Base-by-base conservation (phyloP, 1,140 invertebrate genomes). In the Berghia stephanieae region DNA sequence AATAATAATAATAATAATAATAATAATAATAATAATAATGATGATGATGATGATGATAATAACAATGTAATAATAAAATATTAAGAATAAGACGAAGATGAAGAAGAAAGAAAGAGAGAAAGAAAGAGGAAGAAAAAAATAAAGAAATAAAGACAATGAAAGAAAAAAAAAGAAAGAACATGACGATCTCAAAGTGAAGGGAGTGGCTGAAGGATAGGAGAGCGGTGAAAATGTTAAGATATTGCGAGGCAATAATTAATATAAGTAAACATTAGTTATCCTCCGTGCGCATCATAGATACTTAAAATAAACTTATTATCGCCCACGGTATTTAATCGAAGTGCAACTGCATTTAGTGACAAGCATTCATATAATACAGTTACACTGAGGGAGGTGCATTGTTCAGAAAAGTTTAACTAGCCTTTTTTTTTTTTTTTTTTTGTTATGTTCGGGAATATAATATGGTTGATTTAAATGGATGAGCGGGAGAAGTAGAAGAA, bases 81-180 rank as follows among this genome's bases (percentile, higher is more conserved):
- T 6, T 27, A 27, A 60, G 34, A 6, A 60, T n/a, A 60, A 0
- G 34, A 6, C 8, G 8, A 60, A 31, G 34, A 6, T 27, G 18
- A 18, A 31, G 34, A 31, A 60, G 55, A 60, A 31, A 60, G 55
- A 60, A 31, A 60, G 55, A 60, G 55, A 60, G 55, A 60, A 31
- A 60, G 55, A 60, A 31, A 60, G 55, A 60, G 55, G 34, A 31
- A 60, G n/a, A n/a, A n/a, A n/a, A n/a, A n/a, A n/a, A n/a, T n/a
- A n/a, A n/a, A n/a, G n/a, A n/a, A n/a, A n/a, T n/a, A n/a, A n/a
- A n/a, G n/a, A n/a, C n/a, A n/a, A n/a, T n/a, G n/a, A n/a, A n/a
- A n/a, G n/a, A n/a, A 31, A 60, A 31, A 52, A 24, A 52, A 24
- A 18, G 49, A 52, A 1, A 16, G 24, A 24, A 13, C 24, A 52